Conservation (phyloP, 2,888 invertebrate species). For the Pardosa pseudoannulata region DNA sequence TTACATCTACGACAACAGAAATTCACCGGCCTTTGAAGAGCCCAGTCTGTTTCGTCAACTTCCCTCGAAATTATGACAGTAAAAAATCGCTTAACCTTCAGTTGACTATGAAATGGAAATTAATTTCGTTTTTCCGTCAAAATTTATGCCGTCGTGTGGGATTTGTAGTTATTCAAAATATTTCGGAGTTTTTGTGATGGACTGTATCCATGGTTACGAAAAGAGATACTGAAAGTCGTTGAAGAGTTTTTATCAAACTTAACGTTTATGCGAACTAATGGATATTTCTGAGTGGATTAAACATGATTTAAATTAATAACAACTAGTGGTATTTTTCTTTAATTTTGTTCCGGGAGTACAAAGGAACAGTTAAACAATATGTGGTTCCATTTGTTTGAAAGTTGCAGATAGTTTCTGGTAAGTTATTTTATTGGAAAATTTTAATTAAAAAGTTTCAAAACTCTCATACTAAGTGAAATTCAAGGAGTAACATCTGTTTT, state of each 20-base stretch:
- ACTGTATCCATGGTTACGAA: conserved; percentile 3
- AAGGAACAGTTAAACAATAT: too few species aligned
- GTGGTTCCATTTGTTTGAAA: neutral
- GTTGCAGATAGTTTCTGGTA: neutral
- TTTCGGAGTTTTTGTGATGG: conserved; percentile 5
- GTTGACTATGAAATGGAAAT: neutral
- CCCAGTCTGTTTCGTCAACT: conserved; percentile 40
- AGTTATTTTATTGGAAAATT: neutral
- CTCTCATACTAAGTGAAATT: too few species aligned
- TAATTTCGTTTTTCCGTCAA: neutral
- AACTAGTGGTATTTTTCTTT: too few species aligned
- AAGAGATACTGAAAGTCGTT: neutral
- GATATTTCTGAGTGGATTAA: neutral
- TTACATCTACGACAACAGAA: conserved; percentile 71
- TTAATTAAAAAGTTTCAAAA: too few species aligned
- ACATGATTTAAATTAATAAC: neutral
- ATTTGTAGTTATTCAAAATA: neutral
- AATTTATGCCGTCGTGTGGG: neutral
- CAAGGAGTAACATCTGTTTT: too few species aligned
- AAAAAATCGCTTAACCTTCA: conserved; percentile 7
- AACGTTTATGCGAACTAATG: neutral
- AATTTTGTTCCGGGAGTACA: too few species aligned
- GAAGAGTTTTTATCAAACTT: neutral
- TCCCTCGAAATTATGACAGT: conserved; percentile 20
- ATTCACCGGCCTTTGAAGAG: conserved; percentile 49